Conservation (phyloP, 2,113 vertebrate genomes). For the Cranoglanis bouderius region DNA sequence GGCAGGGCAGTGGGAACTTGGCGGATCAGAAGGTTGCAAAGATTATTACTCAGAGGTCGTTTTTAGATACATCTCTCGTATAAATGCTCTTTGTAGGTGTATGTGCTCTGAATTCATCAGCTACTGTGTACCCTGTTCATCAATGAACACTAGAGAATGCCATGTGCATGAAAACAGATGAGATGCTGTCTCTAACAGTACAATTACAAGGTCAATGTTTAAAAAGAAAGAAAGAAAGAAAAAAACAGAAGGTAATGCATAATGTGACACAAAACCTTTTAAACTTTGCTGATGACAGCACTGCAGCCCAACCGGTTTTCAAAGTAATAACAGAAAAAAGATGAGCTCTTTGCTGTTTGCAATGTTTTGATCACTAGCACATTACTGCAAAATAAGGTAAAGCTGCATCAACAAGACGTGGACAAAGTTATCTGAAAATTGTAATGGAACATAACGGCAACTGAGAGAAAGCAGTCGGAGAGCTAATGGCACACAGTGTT, state of each 20-base stretch:
- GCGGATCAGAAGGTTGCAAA: neutral
- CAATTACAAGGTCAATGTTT: neutral
- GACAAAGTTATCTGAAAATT: slow-evolving; percentile 25
- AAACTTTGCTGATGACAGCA: slow-evolving; percentile 10
- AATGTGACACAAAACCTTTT: neutral
- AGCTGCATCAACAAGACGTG: neutral
- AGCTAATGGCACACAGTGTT: slow-evolving; percentile 26
- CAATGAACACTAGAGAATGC: neutral
- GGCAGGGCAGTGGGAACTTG: neutral
- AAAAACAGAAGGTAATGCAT: neutral
- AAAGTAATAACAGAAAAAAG: neutral
- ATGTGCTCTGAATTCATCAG: neutral
- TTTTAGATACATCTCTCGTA: neutral
- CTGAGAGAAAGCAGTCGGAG: slow-evolving; percentile 27
- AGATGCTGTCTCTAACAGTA: neutral
- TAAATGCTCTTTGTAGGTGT: neutral
- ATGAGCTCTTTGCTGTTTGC: neutral
- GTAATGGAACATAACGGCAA: slow-evolving; percentile 9
- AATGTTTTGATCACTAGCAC: neutral
- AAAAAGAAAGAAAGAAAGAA: no score
- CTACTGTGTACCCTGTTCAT: neutral
- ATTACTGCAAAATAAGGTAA: neutral
- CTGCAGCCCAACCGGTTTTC: neutral
- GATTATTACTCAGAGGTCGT: neutral
- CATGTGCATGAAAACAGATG: neutral